Evolutionary conservation across 2,888 invertebrate species (phyloP).

Genomic region (Allophyes oxyacanthae): DNA sequence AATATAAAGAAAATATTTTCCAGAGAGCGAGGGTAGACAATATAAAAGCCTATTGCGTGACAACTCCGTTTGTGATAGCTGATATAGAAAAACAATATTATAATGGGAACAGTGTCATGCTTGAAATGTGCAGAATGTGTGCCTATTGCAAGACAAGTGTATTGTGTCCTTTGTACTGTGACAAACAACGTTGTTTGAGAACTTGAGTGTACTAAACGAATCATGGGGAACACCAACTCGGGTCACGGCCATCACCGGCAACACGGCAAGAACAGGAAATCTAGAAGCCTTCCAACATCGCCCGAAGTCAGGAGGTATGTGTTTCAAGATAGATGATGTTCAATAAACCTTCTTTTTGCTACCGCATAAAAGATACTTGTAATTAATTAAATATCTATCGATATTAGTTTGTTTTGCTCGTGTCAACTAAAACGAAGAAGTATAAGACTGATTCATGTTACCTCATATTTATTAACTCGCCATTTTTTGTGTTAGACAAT

Average conservation of each 20-base stretch:
- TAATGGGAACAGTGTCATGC: slow-evolving; percentile 36
- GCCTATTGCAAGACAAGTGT: slow-evolving; percentile 41
- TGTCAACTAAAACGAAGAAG: too few relatives aligned
- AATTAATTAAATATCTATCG: too few relatives aligned
- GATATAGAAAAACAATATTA: slow-evolving; percentile 37
- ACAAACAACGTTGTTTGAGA: slow-evolving; percentile 46
- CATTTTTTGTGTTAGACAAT: too few relatives aligned
- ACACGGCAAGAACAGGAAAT: slow-evolving; percentile 88
- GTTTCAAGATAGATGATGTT: too few relatives aligned
- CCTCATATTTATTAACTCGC: too few relatives aligned
- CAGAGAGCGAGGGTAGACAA: slow-evolving; percentile 38
- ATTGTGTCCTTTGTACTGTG: slow-evolving; percentile 40
- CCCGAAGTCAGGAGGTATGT: slow-evolving; percentile 93
- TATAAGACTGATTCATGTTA: too few relatives aligned
- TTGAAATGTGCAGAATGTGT: slow-evolving; percentile 49
- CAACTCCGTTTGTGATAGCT: slow-evolving; percentile 47
- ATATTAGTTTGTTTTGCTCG: too few relatives aligned
- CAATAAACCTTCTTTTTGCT: too few relatives aligned
- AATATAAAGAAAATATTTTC: slow-evolving; percentile 33
- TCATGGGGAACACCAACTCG: slow-evolving; percentile 85
- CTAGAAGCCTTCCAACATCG: slow-evolving; percentile 93
- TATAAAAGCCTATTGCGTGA: slow-evolving; percentile 39
- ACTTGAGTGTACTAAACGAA: slow-evolving; percentile 47
- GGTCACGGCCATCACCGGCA: slow-evolving; percentile 79
- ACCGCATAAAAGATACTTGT: too few relatives aligned